A percentile compares a stretch with the other conserved stretches of the same genome.
Conservation (phyloP, 2,888 invertebrate genomes). For the Drosophila engyochracea region DNA sequence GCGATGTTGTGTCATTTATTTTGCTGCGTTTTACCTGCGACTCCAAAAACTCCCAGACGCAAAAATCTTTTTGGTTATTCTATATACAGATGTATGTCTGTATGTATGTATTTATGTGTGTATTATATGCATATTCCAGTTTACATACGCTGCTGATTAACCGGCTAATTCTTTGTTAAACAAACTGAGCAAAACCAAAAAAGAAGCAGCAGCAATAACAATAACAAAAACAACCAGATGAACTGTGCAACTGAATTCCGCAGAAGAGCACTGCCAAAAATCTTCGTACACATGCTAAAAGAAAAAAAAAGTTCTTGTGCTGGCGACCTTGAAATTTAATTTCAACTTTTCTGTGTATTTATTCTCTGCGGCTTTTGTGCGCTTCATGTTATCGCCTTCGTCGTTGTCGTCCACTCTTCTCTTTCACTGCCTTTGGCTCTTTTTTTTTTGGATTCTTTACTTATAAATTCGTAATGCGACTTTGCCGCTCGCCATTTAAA, state of each 20-base stretch:
- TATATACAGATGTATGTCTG: constrained; percentile 14
- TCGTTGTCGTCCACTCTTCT: constrained; percentile 2
- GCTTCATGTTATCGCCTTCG: constrained; percentile 50
- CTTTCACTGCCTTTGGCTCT: constrained; percentile 11
- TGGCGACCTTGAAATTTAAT: constrained; percentile 67
- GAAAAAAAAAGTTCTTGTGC: constrained; percentile 60
- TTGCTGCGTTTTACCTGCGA: constrained; percentile 62
- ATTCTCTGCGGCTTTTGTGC: constrained; percentile 12
- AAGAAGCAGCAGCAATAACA: constrained; percentile 13
- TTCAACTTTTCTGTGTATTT: constrained; percentile 43
- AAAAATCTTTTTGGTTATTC: constrained; percentile 29
- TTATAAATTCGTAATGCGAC: constrained; percentile 66
- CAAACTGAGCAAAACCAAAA: constrained; percentile 51
- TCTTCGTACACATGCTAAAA: constrained; percentile 68
- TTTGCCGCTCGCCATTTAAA: constrained; percentile 53
- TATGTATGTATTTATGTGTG: neutral
- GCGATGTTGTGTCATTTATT: constrained; percentile 40
- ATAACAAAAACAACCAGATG: constrained; percentile 16
- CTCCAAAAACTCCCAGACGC: constrained; percentile 35
- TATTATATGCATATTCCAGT: constrained; percentile 39
- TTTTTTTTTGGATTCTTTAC: constrained; percentile 49
- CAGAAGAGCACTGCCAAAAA: constrained; percentile 45
- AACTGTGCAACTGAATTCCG: constrained; percentile 41
- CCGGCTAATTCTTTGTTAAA: constrained; percentile 76
- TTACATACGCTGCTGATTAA: constrained; percentile 61